Base-by-base conservation (phyloP, 2,888 invertebrate genomes). In the Halictus quadricinctus region DNA sequence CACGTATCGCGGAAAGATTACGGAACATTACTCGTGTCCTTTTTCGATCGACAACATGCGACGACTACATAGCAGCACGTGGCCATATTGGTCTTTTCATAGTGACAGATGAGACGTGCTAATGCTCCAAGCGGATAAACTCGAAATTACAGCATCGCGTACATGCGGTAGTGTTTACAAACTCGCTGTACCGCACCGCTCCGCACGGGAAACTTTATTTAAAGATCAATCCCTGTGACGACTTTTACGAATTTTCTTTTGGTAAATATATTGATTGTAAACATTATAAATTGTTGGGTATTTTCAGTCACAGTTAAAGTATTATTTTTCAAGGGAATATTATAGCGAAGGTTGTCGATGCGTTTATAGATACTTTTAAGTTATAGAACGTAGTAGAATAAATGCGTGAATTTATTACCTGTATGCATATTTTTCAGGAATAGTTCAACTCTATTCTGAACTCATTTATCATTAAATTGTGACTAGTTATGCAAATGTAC, bases 21-120 rank as follows among this genome's bases (percentile, higher is more conserved):
- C 29, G n/a, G 58, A 4, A 13, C 6, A 46, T 50, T 8, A 4
- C 13, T 8, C 54, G 69, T 29, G 21, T 77, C 60, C 79, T 46
- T 80, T 79, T 79, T 41, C 29, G 60, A 77, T 41, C 75, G 74
- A 73, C 70, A 69, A 72, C 76, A 36, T 73, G 76, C 60, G 64
- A 25, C 72, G 72, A 79, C 76, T 66, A 66, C 54, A 48, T 10
- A 54, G 54, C n/a, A 54, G 41, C 76, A 72, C 54, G 72, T 21
- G 18, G 73, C 87, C 85, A 82, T 86, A 86, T 86, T 80, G 29
- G 85, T 81, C 43, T 76, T 41, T 41, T 54, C 29, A 36, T 18
- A 41, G 43, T 69, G 64, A 79, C 73, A 41, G 54, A 46, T 79
- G 79, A 73, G 72, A 81, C 81, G 76, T 66, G 25, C 25, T n/a